Base-by-base conservation (phyloP, 2,888 invertebrate genomes). In the Andrena praecox region DNA sequence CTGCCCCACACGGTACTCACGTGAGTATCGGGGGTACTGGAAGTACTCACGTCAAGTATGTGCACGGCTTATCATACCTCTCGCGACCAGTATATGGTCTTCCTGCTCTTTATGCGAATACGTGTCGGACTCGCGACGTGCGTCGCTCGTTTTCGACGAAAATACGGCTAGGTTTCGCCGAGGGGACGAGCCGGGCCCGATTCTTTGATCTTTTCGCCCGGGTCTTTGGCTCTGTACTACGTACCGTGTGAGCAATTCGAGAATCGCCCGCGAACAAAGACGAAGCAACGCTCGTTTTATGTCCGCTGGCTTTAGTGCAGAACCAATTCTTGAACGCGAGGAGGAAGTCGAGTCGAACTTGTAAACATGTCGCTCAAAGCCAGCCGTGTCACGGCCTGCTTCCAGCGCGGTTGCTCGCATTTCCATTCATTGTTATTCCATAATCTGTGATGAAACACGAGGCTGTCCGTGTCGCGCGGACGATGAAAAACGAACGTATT, bases 31-130 rank as follows among this genome's bases (percentile, higher is more conserved):
- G 72, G 79, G 87, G 82, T 82, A 87, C 89, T 89, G 86, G 84
- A 88, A 82, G 85, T 87, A 87, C 90, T 90, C 91, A 91, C 92
- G 91, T 91, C 91, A 92, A 90, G 89, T 91, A 90, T 90, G 92
- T 85, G 89, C 87, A 84, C 85, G 85, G 86, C 91, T 91, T 91
- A 92, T 92, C 92, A 89, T 87, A 86, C 78, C 80, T 85, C 84
- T 80, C 76, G 84, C 89, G 85, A 85, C 81, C 86, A 87, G 85
- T 91, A 87, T 91, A 90, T 83, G 89, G 88, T 92, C 92, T 92
- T 92, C 91, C 90, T 91, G 90, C 89, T 90, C 90, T 89, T 92
- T 92, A 90, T 90, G 90, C 89, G 87, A 89, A 52, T 77, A 82
- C 74, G 73, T 71, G 62, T 81, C 76, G 70, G 60, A 77, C 72